Percentiles rank a stretch among this genome's conserved stretches.
These are phyloP conservation scores for Podotricha telesiphe DNA, from an alignment of 2,888 invertebrate species.

Conservation along the genomic window DNA sequence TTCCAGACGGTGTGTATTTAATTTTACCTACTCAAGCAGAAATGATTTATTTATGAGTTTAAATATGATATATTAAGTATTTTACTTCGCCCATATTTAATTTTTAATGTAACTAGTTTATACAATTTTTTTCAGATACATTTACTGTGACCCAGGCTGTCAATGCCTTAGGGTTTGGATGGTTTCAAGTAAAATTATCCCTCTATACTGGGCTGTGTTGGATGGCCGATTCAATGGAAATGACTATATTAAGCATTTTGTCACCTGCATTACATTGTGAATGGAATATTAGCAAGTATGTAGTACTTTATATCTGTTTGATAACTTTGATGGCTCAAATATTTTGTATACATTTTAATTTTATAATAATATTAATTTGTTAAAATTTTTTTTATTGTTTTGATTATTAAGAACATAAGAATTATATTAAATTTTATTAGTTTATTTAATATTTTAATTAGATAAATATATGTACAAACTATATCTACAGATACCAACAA, in stretches of 20 bases:
- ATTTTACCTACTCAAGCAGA: neutral
- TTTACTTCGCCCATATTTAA: too few relatives aligned
- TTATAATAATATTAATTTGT: too few relatives aligned
- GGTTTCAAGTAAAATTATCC: slow-evolving; percentile 94
- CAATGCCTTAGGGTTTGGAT: slow-evolving; percentile 93
- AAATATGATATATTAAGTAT: neutral
- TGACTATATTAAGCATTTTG: slow-evolving; percentile 97
- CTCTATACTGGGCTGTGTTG: slow-evolving; percentile 93
- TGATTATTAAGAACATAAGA: too few relatives aligned
- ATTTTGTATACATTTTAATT: too few relatives aligned
- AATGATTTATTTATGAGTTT: neutral
- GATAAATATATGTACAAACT: too few relatives aligned
- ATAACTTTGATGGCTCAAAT: too few relatives aligned
- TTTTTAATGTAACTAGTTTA: too few relatives aligned
- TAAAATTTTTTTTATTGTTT: too few relatives aligned
- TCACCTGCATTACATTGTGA: slow-evolving; percentile 97
- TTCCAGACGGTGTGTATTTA: slow-evolving; percentile 87
- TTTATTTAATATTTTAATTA: too few relatives aligned
- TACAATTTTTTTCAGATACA: slow-evolving; percentile 85
- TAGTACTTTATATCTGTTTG: neutral
- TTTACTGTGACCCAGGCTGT: slow-evolving; percentile 94
- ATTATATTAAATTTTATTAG: too few relatives aligned
- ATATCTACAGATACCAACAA: slow-evolving; percentile 89
- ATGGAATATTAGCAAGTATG: slow-evolving; percentile 93
- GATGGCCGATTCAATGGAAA: slow-evolving; percentile 99